Conservation (phyloP, 2,888 invertebrate genomes). For the Lochmaea capreae region DNA sequence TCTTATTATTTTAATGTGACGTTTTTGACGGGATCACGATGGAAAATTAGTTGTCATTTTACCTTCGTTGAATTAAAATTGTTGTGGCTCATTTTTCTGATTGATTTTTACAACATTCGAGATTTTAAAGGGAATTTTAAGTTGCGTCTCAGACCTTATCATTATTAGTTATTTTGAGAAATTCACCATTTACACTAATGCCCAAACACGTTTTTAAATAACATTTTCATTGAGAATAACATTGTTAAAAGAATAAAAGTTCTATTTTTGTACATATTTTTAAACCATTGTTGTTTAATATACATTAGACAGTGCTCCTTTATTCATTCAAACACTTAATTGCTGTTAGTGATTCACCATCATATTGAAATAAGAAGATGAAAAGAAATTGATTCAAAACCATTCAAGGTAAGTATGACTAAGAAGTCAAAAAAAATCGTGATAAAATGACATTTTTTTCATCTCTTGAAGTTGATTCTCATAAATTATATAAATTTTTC, state of each 20-base stretch:
- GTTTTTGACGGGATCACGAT: background rate
- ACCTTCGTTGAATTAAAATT: constrained; percentile 4
- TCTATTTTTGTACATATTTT: constrained; percentile 18
- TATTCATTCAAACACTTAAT: background rate
- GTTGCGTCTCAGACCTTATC: background rate
- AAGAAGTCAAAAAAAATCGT: background rate
- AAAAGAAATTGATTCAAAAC: background rate
- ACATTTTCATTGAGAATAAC: constrained; percentile 7
- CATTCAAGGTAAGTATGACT: constrained; percentile 7
- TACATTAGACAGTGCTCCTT: constrained; percentile 13
- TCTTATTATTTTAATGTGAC: background rate
- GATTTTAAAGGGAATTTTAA: background rate
- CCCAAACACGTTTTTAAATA: background rate
- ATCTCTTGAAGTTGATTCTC: background rate
- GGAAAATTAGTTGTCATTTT: constrained; percentile 7
- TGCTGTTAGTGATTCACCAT: background rate
- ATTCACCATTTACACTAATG: background rate
- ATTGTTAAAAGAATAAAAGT: constrained; percentile 6
- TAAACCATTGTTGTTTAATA: constrained; percentile 15
- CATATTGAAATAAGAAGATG: constrained; percentile 3
- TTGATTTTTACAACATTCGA: background rate
- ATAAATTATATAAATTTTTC: background rate
- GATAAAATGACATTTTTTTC: background rate
- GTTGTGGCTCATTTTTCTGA: constrained; percentile 11
- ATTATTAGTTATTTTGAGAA: background rate